Percentiles rank a stretch among this genome's conserved stretches.
Evolutionary conservation across 2,113 vertebrate species (phyloP).

Genomic region (Crotalus tigris): DNA sequence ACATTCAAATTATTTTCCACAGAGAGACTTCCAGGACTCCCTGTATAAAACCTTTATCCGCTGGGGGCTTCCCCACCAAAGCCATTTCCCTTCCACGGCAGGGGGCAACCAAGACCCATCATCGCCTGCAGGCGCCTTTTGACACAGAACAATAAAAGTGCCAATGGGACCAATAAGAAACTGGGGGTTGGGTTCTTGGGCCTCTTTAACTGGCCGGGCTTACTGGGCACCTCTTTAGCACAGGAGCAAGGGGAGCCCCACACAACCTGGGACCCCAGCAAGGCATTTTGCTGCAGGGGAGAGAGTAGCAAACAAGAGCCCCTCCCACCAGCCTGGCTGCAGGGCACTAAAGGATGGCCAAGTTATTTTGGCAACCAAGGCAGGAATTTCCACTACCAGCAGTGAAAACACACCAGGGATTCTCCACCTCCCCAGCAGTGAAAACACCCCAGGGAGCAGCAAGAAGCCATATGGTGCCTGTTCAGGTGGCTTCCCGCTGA

Average conservation of each 20-base stretch:
- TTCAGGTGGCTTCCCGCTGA: not conserved
- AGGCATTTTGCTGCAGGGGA: not conserved
- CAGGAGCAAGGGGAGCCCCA: not conserved
- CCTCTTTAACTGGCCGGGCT: not conserved
- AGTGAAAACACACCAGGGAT: not conserved
- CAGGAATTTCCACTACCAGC: not conserved
- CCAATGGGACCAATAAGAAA: not conserved
- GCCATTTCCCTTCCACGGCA: not conserved
- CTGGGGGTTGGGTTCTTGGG: not conserved
- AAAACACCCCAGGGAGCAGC: not conserved
- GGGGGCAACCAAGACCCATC: not conserved
- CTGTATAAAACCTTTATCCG: fast-evolving
- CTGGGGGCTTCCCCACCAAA: not conserved
- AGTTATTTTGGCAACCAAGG: not conserved
- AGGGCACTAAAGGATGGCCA: not conserved
- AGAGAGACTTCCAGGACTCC: not conserved
- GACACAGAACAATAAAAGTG: not conserved
- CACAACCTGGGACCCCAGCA: not conserved
- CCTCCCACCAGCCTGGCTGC: not conserved
- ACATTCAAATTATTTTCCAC: not conserved
- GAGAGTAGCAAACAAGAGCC: not conserved
- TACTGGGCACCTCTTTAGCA: not conserved
- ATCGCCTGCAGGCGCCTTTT: not conserved
- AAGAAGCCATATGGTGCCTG: not conserved
- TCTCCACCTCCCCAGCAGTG: not conserved